Percentiles rank a stretch among this genome's conserved stretches.
These are phyloP conservation scores for Rhegmatorhina hoffmannsi DNA, from an alignment of 2,113 vertebrate species.

Conservation along the genomic window DNA sequence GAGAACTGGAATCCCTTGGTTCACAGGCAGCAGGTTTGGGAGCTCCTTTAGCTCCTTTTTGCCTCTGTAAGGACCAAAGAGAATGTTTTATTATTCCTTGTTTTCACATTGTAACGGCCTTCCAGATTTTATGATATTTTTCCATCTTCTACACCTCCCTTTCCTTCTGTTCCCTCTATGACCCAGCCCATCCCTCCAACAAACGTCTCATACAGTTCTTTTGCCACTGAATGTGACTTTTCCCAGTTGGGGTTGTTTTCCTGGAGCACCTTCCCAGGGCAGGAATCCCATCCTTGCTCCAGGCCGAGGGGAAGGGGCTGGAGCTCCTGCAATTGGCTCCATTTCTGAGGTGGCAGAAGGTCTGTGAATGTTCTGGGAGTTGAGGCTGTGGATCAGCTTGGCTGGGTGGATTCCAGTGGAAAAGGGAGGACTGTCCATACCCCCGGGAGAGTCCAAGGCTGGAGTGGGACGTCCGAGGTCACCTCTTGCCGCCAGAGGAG, in stretches of 20 bases:
- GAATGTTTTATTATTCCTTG: not conserved
- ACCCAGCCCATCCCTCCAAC: not conserved
- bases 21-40: not conserved
- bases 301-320: not conserved
- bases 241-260: not conserved
- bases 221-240: not conserved
- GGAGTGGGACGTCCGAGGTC: not conserved
- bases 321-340: not conserved
- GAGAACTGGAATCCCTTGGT: not conserved
- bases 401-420: not conserved
- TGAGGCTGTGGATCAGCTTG: rapidly evolving
- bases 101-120: not conserved
- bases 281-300: rapidly evolving
- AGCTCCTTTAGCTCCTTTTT: not conserved
- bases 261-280: not conserved
- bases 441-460: rapidly evolving
- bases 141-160: too few relatives aligned
- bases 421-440: too few relatives aligned
- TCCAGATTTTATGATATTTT: not conserved
- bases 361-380: not conserved
- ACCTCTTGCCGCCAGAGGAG: not conserved
- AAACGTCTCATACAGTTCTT: rapidly evolving
- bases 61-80: not conserved
- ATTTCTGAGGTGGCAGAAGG: not conserved
- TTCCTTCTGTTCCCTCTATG: too few relatives aligned